phyloP scores from a whole-genome alignment of 1,140 invertebrate species.

The Telenomus remus region DNA sequence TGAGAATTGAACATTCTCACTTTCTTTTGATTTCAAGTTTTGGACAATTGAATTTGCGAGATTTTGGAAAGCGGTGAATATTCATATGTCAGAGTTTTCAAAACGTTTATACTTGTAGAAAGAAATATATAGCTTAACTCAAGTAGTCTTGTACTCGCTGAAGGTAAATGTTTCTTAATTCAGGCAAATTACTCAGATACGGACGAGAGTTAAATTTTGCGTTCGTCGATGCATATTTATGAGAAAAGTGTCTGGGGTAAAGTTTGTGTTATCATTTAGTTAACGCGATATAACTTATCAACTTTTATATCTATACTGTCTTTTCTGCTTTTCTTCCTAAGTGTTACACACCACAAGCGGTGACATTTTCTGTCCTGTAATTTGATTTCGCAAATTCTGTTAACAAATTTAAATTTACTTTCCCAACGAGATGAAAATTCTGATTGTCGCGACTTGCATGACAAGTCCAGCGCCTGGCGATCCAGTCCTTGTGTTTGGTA shows the following conservation, averaged over 20 bases:
- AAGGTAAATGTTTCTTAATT: conserved; percentile 52
- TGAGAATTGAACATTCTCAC: too few relatives aligned
- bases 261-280: conserved; percentile 48
- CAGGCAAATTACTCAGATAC: conserved; percentile 50
- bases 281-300: conserved; percentile 34
- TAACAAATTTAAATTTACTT: not conserved
- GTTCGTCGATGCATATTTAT: conserved; percentile 55
- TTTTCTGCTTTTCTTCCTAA: conserved; percentile 14
- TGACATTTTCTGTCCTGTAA: conserved; percentile 11
- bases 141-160: conserved; percentile 38
- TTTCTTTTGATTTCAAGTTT: conserved; percentile 28
- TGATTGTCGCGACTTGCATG: not conserved
- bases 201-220: conserved; percentile 45
- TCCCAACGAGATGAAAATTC: not conserved
- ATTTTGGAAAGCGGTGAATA: conserved; percentile 36
- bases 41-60: conserved; percentile 18
- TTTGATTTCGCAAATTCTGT: conserved; percentile 8
- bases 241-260: conserved; percentile 40
- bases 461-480: not conserved
- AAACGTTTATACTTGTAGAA: conserved; percentile 46
- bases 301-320: conserved; percentile 17
- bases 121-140: conserved; percentile 49
- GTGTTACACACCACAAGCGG: too few relatives aligned
- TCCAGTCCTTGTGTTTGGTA: too few relatives aligned
- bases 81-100: conserved; percentile 38